Evolutionary conservation across 2,113 vertebrate species (phyloP).

Genomic region (Petroica traversi): DNA sequence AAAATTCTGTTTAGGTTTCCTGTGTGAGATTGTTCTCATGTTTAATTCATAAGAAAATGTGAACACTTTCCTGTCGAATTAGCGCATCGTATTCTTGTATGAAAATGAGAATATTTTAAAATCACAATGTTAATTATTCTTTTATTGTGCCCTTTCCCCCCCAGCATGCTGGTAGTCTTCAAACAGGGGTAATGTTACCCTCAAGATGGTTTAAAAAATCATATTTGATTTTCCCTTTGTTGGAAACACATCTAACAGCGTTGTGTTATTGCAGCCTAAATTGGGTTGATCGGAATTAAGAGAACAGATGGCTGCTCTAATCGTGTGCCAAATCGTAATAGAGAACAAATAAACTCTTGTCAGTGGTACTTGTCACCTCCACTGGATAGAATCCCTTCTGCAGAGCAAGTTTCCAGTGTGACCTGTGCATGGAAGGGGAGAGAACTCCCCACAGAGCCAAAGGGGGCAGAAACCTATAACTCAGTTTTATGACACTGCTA

Average conservation of each 20-base stretch:
- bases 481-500: background rate
- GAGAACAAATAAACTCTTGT: conserved; percentile 3
- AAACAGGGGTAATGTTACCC: conserved; percentile 4
- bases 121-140: conserved; percentile 39
- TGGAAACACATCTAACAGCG: conserved; percentile 6
- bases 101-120: conserved; percentile 33
- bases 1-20: conserved; percentile 53
- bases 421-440: background rate
- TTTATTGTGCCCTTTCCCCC: background rate
- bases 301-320: conserved; percentile 67
- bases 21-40: conserved; percentile 43
- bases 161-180: background rate
- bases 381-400: background rate
- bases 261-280: conserved; percentile 41
- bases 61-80: background rate
- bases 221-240: conserved; percentile 54
- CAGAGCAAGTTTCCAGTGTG: background rate
- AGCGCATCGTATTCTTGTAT: background rate
- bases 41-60: conserved; percentile 33
- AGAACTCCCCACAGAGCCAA: background rate
- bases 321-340: conserved; percentile 31
- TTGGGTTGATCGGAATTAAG: conserved; percentile 53
- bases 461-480: background rate
- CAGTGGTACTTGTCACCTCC: conserved; percentile 20
- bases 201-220: conserved; percentile 28